Base-by-base conservation (phyloP, 1,140 invertebrate genomes). In the Marisa cornuarietis region DNA sequence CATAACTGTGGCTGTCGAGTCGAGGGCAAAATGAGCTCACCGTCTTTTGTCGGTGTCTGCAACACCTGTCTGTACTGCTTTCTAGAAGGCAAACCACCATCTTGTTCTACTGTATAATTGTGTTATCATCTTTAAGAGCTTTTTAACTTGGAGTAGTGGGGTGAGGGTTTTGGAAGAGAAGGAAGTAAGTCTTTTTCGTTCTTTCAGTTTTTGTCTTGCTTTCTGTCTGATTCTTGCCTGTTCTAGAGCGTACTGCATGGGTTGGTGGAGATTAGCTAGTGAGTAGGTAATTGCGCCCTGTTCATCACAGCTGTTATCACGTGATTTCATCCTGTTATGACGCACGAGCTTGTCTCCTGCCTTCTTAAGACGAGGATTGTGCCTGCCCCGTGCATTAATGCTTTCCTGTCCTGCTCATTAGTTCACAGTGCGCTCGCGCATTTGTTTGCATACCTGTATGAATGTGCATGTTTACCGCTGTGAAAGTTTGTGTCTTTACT, bases 1-100 rank as follows among this genome's bases (percentile, higher is more conserved):
- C 66, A 69, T 31, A 69, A n/a, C 14, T 13, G 42, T 13, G 7
- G n/a, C 14, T 31, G 66, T 31, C 14, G n/a, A 7, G n/a, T 14
- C 66, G 66, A n/a, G 42, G n/a, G 42, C 66, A 69, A n/a, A 69
- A n/a, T 26, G n/a, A 69, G n/a, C 71, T 73, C 71, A 58, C 71
- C 54, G 51, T 73, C 71, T 54, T 54, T 73, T 54, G 54, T 26
- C 61, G n/a, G 26, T 54, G 54, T 54, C 31, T 54, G 54, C 71
- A 58, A n/a, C 54, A 51, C 61, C 71, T 22, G 24, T 42, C 71
- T 54, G 52, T 73, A 13, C 13, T 22, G 16, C 14, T 49, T 18
- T 42, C 10, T 71, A 2, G 10, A 20, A 24, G 3, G 20, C 71
- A 22, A 20, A 22, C 31, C 20, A 13, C 16, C 31, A 22, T 7